Evolutionary conservation across 1,140 invertebrate genomes (phyloP).

Genomic region (Lineus longissimus): DNA sequence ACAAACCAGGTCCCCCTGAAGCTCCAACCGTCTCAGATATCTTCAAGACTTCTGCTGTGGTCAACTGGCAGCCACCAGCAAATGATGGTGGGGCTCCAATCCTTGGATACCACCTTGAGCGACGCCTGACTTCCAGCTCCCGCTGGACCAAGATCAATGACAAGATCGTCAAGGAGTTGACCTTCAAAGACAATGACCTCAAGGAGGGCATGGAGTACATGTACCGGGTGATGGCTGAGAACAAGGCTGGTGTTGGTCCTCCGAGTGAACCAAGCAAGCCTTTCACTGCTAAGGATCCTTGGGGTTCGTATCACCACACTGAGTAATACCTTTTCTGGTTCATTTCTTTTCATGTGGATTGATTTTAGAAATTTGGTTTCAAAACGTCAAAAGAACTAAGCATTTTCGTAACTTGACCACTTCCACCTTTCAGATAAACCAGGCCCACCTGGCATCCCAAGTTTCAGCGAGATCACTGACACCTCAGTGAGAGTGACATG

Average conservation of each 20-base stretch:
- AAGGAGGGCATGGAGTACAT: slow-evolving; percentile 86
- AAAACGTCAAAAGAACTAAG: too few species aligned
- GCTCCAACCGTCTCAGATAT: slow-evolving; percentile 72
- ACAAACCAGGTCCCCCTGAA: slow-evolving; percentile 74
- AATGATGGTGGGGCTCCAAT: slow-evolving; percentile 37
- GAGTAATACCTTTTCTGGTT: slow-evolving; percentile 19
- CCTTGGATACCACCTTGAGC: slow-evolving; percentile 46
- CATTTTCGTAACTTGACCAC: too few species aligned
- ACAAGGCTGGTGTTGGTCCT: slow-evolving; percentile 92
- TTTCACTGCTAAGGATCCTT: slow-evolving; percentile 90
- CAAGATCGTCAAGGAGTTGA: slow-evolving; percentile 68
- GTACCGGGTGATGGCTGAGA: slow-evolving; percentile 92
- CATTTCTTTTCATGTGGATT: too few species aligned
- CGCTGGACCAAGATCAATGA: slow-evolving; percentile 43
- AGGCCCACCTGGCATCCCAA: slow-evolving; percentile 80
- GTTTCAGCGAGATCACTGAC: slow-evolving; percentile 87
- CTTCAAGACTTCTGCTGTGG: slow-evolving; percentile 85
- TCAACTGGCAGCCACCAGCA: slow-evolving; percentile 73
- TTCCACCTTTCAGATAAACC: slow-evolving; percentile 66
- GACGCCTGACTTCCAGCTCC: slow-evolving; percentile 27
- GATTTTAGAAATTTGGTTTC: too few species aligned
- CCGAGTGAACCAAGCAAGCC: slow-evolving; percentile 79
- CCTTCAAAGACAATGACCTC: slow-evolving; percentile 88
- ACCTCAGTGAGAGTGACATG: slow-evolving; percentile 91
- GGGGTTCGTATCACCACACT: slow-evolving; percentile 84